Evolutionary conservation across 2,113 vertebrate genomes (phyloP).

Genomic region (Lepus timidus): DNA sequence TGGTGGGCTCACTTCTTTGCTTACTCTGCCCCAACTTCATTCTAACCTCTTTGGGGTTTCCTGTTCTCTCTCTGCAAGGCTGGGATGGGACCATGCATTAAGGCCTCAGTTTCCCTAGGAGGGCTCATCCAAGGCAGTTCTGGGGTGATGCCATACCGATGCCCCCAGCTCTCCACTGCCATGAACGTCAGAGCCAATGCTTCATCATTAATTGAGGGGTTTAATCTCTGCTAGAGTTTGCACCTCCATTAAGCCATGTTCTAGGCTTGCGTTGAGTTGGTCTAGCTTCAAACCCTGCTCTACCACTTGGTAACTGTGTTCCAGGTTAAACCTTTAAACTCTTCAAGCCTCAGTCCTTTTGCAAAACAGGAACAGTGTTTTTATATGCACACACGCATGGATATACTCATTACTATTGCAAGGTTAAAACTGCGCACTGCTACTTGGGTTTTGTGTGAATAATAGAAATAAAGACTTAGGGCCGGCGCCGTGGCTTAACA

Average conservation of each 20-base stretch:
- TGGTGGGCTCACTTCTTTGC: not conserved
- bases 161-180: not conserved
- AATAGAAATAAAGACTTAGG: too few relatives aligned
- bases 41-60: not conserved
- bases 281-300: not conserved
- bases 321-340: slow-evolving; percentile 47
- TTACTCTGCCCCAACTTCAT: not conserved
- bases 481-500: too few relatives aligned
- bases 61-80: not conserved
- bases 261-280: not conserved
- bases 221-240: not conserved
- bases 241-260: not conserved
- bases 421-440: not conserved
- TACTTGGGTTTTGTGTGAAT: not conserved
- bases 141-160: not conserved
- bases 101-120: not conserved
- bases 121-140: not conserved
- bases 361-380: not conserved
- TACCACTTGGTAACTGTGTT: not conserved
- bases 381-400: not conserved
- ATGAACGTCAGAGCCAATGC: not conserved
- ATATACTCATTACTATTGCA: not conserved
- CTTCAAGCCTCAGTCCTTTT: not conserved
- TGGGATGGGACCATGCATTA: not conserved
- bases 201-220: not conserved